phyloP scores from a whole-genome alignment of 2,888 invertebrate species.

The Sinopyrophorus schimmeli region DNA sequence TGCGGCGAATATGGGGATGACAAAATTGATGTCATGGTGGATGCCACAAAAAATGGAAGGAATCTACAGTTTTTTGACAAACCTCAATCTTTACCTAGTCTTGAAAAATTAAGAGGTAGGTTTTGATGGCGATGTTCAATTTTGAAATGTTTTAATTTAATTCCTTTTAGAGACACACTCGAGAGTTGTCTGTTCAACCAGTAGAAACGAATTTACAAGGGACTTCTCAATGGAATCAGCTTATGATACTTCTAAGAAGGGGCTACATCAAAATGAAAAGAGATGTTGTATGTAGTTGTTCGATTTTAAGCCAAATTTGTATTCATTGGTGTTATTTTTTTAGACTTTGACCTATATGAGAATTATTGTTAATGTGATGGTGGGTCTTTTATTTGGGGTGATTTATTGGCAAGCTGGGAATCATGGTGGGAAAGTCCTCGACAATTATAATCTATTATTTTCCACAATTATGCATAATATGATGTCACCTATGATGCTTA shows the following conservation, averaged over 20 bases:
- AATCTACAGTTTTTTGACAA: conserved; percentile 71
- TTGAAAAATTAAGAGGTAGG: conserved; percentile 60
- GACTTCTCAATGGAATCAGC: conserved; percentile 71
- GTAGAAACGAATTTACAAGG: conserved; percentile 63
- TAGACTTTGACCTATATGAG: conserved; percentile 80
- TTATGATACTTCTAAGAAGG: conserved; percentile 69
- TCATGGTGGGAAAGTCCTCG: conserved; percentile 75
- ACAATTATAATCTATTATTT: conserved; percentile 87
- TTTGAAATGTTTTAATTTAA: background rate
- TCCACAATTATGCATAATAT: conserved; percentile 92
- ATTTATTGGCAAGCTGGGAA: conserved; percentile 75
- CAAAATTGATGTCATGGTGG: conserved; percentile 67
- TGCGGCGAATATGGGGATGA: conserved; percentile 89
- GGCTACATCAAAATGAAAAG: conserved; percentile 75
- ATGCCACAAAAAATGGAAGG: conserved; percentile 71
- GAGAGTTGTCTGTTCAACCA: conserved; percentile 53
- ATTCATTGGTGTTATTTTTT: conserved; percentile 36
- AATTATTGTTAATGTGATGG: conserved; percentile 72
- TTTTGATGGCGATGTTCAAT: background rate
- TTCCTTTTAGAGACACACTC: too few species aligned
- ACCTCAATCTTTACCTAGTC: conserved; percentile 59
- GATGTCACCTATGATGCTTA: conserved; percentile 90
- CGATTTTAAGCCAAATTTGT: too few species aligned
- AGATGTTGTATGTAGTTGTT: conserved; percentile 62
- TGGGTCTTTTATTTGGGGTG: conserved; percentile 76